These are phyloP conservation scores for Alouatta palliata DNA, from an alignment of 2,113 vertebrate species.

Conservation along the genomic window DNA sequence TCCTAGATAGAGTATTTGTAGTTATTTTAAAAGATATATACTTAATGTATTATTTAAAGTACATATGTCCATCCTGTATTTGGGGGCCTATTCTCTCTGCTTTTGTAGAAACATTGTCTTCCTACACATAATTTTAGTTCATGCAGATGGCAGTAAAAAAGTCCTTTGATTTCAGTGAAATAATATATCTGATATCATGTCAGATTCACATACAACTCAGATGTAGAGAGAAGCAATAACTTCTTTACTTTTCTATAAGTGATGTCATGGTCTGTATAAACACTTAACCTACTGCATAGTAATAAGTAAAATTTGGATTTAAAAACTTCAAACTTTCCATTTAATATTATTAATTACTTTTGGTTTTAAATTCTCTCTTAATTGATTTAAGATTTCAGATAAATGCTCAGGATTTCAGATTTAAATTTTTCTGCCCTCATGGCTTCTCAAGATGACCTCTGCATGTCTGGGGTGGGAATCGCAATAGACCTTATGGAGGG, in stretches of 20 bases:
- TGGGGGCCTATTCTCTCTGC: background rate
- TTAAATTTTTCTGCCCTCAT: background rate
- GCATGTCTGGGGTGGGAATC: background rate
- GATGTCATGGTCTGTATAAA: background rate
- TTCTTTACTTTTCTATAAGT: background rate
- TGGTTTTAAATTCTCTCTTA: background rate
- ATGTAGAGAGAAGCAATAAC: background rate
- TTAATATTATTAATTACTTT: background rate
- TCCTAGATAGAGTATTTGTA: background rate
- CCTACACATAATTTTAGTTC: background rate
- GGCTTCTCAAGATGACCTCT: background rate
- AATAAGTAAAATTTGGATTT: background rate
- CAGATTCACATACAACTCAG: background rate
- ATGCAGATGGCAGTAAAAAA: background rate
- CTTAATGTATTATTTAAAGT: background rate
- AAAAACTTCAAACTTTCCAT: background rate
- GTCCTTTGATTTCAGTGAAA: background rate
- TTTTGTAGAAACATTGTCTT: background rate
- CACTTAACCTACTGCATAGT: background rate
- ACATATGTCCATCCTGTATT: background rate
- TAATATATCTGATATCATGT: background rate
- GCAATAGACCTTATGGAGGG: background rate
- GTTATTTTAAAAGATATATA: background rate
- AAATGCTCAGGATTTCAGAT: background rate
- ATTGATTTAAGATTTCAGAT: background rate